Evolutionary conservation across 2,888 invertebrate species (phyloP).

Genomic region (Laspeyria flexula): DNA sequence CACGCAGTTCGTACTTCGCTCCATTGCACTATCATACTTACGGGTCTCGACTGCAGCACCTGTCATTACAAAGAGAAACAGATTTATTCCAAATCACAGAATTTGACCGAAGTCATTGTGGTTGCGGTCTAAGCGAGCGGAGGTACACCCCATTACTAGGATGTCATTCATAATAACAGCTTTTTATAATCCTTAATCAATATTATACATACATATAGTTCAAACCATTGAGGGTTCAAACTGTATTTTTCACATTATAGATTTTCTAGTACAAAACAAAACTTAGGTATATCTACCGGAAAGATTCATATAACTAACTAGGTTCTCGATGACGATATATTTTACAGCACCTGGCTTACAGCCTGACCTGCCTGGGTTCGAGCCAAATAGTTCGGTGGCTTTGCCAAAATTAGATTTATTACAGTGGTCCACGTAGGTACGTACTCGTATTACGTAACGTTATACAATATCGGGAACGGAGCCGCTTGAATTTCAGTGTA

Average conservation of each 20-base stretch:
- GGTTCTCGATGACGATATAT: too few relatives aligned
- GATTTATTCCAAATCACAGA: background rate
- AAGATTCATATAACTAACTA: background rate
- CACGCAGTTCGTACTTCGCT: conserved; percentile 90
- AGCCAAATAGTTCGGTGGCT: conserved; percentile 27
- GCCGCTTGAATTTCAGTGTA: background rate
- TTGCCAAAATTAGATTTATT: conserved; percentile 18
- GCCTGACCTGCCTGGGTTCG: conserved; percentile 22
- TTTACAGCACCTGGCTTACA: background rate
- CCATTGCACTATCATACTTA: conserved; percentile 90
- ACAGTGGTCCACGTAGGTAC: background rate
- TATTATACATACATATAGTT: too few relatives aligned
- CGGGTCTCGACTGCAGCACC: conserved; percentile 88
- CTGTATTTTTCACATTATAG: too few relatives aligned
- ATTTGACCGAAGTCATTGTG: too few relatives aligned
- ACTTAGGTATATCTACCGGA: background rate
- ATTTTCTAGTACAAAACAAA: too few relatives aligned
- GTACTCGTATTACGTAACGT: conserved; percentile 16
- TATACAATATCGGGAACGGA: conserved; percentile 22
- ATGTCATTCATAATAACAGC: too few relatives aligned
- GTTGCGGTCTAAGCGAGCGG: too few relatives aligned
- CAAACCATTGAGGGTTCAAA: too few relatives aligned
- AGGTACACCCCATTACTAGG: too few relatives aligned
- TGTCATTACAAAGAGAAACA: conserved; percentile 50
- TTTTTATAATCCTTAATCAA: too few relatives aligned